Evolutionary conservation across 1,140 invertebrate genomes (phyloP).

Genomic region (Camponotus floridanus): DNA sequence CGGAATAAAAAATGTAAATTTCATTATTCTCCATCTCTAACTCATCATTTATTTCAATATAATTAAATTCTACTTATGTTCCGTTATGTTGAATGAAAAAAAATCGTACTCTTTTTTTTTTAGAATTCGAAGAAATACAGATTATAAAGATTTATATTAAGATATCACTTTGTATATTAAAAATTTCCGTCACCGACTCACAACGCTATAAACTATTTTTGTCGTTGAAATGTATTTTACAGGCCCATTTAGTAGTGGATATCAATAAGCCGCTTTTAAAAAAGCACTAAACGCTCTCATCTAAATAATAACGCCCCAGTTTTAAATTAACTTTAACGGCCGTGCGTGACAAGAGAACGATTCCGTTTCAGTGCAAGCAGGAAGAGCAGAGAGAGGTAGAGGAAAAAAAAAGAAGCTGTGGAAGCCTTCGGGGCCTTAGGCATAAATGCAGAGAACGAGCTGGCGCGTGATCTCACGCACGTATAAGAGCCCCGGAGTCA

Average conservation of each 20-base stretch:
- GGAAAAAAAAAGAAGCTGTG: neutral
- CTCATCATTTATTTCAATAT: neutral
- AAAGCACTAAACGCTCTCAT: neutral
- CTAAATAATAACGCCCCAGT: slow-evolving; percentile 40
- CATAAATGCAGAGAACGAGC: slow-evolving; percentile 60
- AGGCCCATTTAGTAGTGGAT: neutral
- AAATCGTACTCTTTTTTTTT: neutral
- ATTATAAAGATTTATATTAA: neutral
- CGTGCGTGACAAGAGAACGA: slow-evolving; percentile 54
- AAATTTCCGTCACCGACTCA: neutral
- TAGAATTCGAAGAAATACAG: neutral
- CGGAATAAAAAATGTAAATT: too few species aligned
- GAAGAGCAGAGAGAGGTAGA: slow-evolving; percentile 32
- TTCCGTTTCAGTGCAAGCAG: slow-evolving; percentile 45
- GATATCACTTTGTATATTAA: neutral
- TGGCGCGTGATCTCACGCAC: slow-evolving; percentile 63
- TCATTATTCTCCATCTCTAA: too few species aligned
- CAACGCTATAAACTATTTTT: neutral
- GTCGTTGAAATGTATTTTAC: neutral
- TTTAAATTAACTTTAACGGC: slow-evolving; percentile 51
- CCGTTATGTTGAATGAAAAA: neutral
- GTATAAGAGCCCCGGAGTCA: slow-evolving; percentile 43
- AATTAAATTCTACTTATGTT: neutral
- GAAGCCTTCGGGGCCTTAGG: slow-evolving; percentile 36
- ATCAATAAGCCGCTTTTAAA: slow-evolving; percentile 27